phyloP scores from a whole-genome alignment of 2,113 vertebrate genomes.

The Galeopterus variegatus region DNA sequence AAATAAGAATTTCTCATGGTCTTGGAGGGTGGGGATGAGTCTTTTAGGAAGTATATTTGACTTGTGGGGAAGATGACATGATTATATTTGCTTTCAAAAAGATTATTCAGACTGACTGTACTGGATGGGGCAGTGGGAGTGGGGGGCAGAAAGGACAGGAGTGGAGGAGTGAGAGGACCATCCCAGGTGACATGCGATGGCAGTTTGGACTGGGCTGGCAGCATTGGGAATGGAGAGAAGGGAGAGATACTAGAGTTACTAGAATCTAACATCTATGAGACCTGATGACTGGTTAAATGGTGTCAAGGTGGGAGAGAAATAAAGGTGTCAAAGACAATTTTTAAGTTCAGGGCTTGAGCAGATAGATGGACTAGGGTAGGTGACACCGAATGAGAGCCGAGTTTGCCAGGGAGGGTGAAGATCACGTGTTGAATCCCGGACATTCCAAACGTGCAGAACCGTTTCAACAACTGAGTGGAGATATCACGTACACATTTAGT shows the following conservation, averaged over 20 bases:
- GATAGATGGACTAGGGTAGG: not conserved
- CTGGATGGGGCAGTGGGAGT: not conserved
- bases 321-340: not conserved
- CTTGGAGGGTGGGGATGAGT: not conserved
- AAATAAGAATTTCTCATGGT: not conserved
- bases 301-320: not conserved
- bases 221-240: not conserved
- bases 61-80: not conserved
- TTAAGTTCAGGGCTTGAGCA: not conserved
- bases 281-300: not conserved
- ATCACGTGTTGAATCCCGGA: not conserved
- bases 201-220: not conserved
- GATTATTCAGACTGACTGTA: not conserved
- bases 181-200: not conserved
- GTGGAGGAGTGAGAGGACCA: not conserved
- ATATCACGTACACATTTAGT: not conserved
- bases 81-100: not conserved
- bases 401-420: not conserved
- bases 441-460: not conserved
- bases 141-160: not conserved
- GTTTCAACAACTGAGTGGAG: conserved; percentile 3
- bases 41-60: conserved; percentile 17
- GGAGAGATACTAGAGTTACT: not conserved
- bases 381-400: not conserved
- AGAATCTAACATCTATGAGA: not conserved